Evolutionary conservation across 30 jellyfish, hydroid and myxozoan species (phyloP), one percentile per base, ranked within the genome.

Genomic region (Rhopilema esculentum): DNA sequence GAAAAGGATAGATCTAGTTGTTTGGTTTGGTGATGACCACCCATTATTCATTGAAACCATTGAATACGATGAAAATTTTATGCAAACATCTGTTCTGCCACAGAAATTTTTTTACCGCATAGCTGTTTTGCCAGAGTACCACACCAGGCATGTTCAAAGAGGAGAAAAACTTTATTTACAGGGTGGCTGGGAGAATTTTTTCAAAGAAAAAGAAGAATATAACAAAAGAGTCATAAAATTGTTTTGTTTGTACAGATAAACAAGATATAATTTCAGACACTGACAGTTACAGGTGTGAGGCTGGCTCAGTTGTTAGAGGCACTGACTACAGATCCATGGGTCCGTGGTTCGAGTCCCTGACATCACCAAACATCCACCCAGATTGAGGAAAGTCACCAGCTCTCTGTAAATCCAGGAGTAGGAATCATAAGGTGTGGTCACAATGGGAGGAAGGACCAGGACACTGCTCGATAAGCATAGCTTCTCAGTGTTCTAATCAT

Each of bases 381-480:
- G 6, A 63, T 7, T 24, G 72, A 18, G 72, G 72, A 63, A n/a
- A 63, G 72, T 63, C 72, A 63, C n/a, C 28, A 63, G 72, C 72
- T 63, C n/a, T 63, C 17, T 24, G 26, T n/a, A 19, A 63, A 63
- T 63, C 72, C 72, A 19, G 72, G 72, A 7, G 26, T 63, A 63
- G 72, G 72, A 63, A 63, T 63, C 72, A 63, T 18, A 24, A 63
- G 72, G 72, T 63, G 72, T 24, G 72, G 72, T 24, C 72, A 63
- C 29, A 24, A 19, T 18, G 72, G 29, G 22, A 19, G 72, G 72
- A 63, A 63, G 72, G 72, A 63, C 72, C 72, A 63, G 72, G 29
- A 63, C 26, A 63, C 72, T 63, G 72, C 29, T 63, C 17, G 57
- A 63, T 24, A 63, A 19, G 72, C 72, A 63, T 63, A 63, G 29